Evolutionary conservation across 2,888 invertebrate species (phyloP), one percentile per base, ranked within the genome.

Genomic region (Chaitophorus viminalis): DNA sequence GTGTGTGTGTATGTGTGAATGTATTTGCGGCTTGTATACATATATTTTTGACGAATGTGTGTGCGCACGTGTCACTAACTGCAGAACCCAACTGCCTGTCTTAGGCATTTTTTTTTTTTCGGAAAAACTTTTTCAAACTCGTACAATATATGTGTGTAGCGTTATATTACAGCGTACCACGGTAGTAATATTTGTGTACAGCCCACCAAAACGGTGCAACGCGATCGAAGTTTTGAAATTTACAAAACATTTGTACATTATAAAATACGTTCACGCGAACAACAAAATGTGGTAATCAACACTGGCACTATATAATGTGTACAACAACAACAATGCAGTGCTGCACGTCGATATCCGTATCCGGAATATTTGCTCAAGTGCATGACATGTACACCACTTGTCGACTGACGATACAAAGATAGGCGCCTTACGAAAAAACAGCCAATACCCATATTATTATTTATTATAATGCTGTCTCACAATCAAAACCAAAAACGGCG

Each of bases 361-460:
- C 46, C 39, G 81, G 31, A 70, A 70, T 70, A 70, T 70, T 81
- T 81, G 68, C 68, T 81, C 81, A 70, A 81, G 81, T 81, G 81
- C 11, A 29, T 65, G 79, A 79, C 36, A 6, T 46, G 68, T 3
- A 36, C 29, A 46, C 9, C 54, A 31, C n/a, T 46, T 33, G 81
- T 81, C 36, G 81, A 36, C 46, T 68, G 81, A 68, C 29, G 36
- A 68, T 46, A 70, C 70, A 46, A 81, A 81, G 81, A 46, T 70
- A 39, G 68, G 68, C 14, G 79, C 5, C 25, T 33, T 25, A n/a
- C n/a, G 21, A 79, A 68, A 68, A 68, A 18, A 54, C 8, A 36
- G 18, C 54, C 4, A 18, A 18, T n/a, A n/a, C n/a, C n/a, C n/a
- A n/a, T n/a, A n/a, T n/a, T n/a, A n/a, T n/a, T n/a, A n/a, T n/a